Conservation (phyloP, 2,113 vertebrate species). For the Hemibagrus wyckioides region DNA sequence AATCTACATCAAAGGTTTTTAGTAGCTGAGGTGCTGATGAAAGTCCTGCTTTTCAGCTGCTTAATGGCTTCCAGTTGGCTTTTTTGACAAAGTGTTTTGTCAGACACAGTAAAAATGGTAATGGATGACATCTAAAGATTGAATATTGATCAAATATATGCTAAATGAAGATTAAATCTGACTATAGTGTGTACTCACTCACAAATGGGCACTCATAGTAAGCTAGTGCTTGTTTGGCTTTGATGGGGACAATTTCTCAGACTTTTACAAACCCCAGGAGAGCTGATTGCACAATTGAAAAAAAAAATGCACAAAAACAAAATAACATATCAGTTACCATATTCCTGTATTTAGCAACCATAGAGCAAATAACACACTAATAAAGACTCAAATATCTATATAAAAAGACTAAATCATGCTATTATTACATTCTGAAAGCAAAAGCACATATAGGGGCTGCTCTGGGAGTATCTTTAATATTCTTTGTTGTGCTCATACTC, state of each 20-base stretch:
- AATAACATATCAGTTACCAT: background rate
- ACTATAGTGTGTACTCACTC: background rate
- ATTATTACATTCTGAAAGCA: background rate
- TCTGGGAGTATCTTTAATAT: background rate
- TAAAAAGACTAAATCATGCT: background rate
- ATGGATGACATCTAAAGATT: background rate
- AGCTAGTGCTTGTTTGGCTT: background rate
- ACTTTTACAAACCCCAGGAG: background rate
- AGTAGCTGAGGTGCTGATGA: background rate
- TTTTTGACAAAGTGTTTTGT: background rate
- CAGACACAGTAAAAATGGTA: conserved; percentile 12
- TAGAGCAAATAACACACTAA: background rate
- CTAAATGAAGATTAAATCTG: conserved; percentile 11
- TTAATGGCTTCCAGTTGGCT: background rate
- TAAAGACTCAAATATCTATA: background rate
- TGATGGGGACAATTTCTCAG: background rate
- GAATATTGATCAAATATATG: background rate
- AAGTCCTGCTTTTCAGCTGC: conserved; percentile 22
- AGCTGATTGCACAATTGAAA: background rate
- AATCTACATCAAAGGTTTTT: conserved; percentile 9
- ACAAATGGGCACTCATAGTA: background rate
- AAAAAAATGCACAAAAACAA: background rate
- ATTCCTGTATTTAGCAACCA: background rate
- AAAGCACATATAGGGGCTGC: background rate
- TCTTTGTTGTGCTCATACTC: background rate